These are phyloP conservation scores for Monomorium pharaonis DNA, from an alignment of 1,140 invertebrate genomes.

Conservation along the genomic window DNA sequence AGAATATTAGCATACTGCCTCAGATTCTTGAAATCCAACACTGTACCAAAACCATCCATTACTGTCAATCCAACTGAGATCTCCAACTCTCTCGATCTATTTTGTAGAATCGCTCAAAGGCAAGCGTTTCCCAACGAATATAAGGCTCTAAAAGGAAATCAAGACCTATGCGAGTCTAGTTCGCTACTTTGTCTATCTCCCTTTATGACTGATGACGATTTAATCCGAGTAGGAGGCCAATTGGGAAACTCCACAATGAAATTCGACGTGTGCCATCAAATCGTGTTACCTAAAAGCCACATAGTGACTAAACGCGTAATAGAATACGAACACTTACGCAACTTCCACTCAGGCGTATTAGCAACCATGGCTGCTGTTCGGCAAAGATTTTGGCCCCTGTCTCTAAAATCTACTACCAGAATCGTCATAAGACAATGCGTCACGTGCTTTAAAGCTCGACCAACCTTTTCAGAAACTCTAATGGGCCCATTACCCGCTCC, in stretches of 20 bases:
- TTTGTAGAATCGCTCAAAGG: no score
- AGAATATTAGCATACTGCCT: no score
- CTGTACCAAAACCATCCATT: no score
- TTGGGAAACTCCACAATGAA: neutral
- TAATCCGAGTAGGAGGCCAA: neutral
- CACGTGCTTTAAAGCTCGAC: neutral
- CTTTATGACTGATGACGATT: neutral
- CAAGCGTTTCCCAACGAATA: no score
- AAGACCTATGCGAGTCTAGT: no score
- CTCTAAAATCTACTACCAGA: neutral
- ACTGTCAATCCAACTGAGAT: no score
- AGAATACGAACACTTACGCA: neutral
- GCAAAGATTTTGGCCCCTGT: neutral
- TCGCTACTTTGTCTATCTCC: no score
- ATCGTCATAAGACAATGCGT: neutral
- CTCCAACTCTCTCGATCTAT: no score
- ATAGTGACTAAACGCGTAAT: neutral
- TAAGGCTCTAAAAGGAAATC: no score
- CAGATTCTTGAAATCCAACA: no score
- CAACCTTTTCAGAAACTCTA: neutral
- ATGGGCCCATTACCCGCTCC: neutral
- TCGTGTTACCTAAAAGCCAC: neutral
- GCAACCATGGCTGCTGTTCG: neutral
- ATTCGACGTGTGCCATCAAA: neutral
- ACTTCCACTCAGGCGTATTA: neutral